Evolutionary conservation across 1,140 invertebrate species (phyloP), one percentile per base, ranked within the genome.

Genomic region (Saxidomus purpurata): DNA sequence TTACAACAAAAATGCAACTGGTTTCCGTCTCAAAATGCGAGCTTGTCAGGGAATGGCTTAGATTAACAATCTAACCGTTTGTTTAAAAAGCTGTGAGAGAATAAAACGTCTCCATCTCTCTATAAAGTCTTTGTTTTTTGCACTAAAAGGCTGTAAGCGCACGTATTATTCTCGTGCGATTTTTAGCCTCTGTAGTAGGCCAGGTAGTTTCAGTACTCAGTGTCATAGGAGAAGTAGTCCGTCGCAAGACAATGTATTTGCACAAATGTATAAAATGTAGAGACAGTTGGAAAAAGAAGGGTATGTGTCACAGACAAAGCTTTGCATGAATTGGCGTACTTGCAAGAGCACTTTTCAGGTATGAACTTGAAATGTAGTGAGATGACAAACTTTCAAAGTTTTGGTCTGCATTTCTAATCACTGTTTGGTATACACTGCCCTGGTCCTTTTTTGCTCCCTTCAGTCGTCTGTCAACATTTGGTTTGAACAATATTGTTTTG

Each of bases 231-330:
- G 49, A 19, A 79, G 17, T 17, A 31, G 47, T 79, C 15, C 28
- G 76, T 79, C 76, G 38, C 25, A 43, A 49, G 49, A 49, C 76
- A 28, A n/a, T n/a, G n/a, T n/a, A n/a, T n/a, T n/a, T n/a, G n/a
- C n/a, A n/a, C n/a, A n/a, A n/a, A n/a, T n/a, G n/a, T n/a, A n/a
- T n/a, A n/a, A n/a, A n/a, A n/a, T n/a, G n/a, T n/a, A n/a, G n/a
- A n/a, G n/a, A n/a, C n/a, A n/a, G n/a, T n/a, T n/a, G n/a, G n/a
- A n/a, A n/a, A n/a, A n/a, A n/a, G n/a, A n/a, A n/a, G n/a, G n/a
- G n/a, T n/a, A n/a, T n/a, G n/a, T n/a, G n/a, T n/a, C n/a, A n/a
- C n/a, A n/a, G n/a, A n/a, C n/a, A n/a, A n/a, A n/a, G n/a, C n/a
- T n/a, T n/a, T n/a, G n/a, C n/a, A n/a, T n/a, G n/a, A n/a, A n/a